Base-by-base conservation (phyloP, 2,113 vertebrate genomes). In the Monopterus albus region DNA sequence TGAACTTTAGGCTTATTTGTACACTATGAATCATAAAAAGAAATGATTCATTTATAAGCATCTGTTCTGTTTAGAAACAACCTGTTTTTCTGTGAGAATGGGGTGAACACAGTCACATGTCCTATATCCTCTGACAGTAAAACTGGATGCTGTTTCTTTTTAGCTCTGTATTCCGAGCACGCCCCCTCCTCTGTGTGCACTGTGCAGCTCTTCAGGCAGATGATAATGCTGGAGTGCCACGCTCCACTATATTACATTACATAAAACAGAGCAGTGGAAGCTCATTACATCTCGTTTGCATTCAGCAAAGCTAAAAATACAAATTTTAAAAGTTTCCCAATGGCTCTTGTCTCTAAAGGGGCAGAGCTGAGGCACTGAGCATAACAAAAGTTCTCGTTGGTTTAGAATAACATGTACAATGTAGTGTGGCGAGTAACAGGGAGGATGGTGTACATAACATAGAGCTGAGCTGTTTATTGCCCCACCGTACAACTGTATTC, bases 301-400 rank as follows among this genome's bases (percentile, higher is more conserved):
- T 84, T 87, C 84, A 59, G 33, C 7, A 35, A 17, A 7, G 72
- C 79, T 88, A 91, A 87, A 89, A 90, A 89, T 91, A 91, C 31
- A 51, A 25, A 40, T 74, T 86, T 80, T 70, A 70, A 86, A 84
- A 85, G 68, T 76, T 56, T 84, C 55, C 47, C 50, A 87, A 87
- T 79, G 80, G 82, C 80, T 84, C 79, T 88, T 50, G 72, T 81
- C 68, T 74, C 58, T 81, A n/a, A 69, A 76, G 56, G 61, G 82
- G 63, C 50, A 61, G 66, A 42, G 70, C 52, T 31, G 65, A 55
- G 71, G 74, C 51, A 14, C 51, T 12, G 67, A 43, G 45, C 57
- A 45, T 52, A 51, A 67, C 74, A 55, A 39, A 3, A 43, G 39
- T 17, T 53, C 53, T 73, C 49, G 23, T 5, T 63, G 7, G 39